Evolutionary conservation across 1,140 invertebrate species (phyloP).

Genomic region (Drosophila parvula): DNA sequence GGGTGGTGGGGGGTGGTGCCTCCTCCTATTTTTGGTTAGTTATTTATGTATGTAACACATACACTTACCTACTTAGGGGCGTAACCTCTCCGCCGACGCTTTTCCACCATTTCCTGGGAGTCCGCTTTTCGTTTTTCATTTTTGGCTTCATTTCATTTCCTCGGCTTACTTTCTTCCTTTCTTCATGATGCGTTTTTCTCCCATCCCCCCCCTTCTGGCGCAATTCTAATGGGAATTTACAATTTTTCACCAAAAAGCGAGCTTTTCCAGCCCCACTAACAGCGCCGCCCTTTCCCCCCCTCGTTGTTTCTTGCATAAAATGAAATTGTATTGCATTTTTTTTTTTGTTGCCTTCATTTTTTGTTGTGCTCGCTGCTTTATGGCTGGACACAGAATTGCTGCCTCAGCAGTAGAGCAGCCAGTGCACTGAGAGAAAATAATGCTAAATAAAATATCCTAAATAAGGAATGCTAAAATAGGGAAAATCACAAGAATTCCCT

Average conservation of each 20-base stretch:
- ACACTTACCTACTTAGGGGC: constrained; percentile 71
- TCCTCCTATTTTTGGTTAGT: constrained; percentile 36
- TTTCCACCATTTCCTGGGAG: constrained; percentile 18
- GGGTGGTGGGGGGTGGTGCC: constrained; percentile 24
- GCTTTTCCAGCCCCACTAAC: constrained; percentile 22
- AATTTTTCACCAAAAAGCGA: constrained; percentile 77
- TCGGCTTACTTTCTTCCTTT: constrained; percentile 47
- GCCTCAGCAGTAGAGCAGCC: constrained; percentile 54
- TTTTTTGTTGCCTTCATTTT: constrained; percentile 29
- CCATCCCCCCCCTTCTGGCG: constrained; percentile 19
- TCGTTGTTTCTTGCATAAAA: constrained; percentile 78
- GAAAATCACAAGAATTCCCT: no score
- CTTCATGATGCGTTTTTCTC: constrained; percentile 30
- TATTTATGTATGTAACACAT: constrained; percentile 64
- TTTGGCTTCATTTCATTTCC: constrained; percentile 75
- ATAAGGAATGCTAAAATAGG: no score
- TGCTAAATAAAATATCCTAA: no score
- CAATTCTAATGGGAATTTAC: constrained; percentile 81
- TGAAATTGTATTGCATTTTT: constrained; percentile 80
- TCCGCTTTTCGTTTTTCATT: constrained; percentile 44
- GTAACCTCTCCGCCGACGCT: neutral
- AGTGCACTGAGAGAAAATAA: constrained; percentile 1
- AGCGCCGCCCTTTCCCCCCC: neutral
- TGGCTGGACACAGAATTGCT: constrained; percentile 73
- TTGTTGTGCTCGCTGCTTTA: constrained; percentile 60